Base-by-base conservation (phyloP, 2,113 vertebrate species). In the Varanus komodoensis region DNA sequence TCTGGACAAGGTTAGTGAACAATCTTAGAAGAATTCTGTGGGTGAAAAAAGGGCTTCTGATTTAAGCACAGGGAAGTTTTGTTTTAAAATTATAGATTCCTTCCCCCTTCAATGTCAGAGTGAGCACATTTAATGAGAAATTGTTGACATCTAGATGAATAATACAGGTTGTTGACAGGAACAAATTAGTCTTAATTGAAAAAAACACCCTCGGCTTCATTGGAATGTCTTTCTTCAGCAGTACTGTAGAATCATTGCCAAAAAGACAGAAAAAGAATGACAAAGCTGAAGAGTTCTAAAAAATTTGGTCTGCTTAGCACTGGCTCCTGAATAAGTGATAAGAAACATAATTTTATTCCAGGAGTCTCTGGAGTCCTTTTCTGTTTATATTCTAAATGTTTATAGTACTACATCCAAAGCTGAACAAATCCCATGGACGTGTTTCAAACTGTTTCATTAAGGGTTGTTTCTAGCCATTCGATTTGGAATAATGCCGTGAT, bases 401-500 rank as follows among this genome's bases (percentile, higher is more conserved):
- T 90, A 44, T 21, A 84, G 54, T 3, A 73, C 4, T 74, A 52
- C 80, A 89, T 83, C 6, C 44, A 91, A 89, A 44, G 81, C 9
- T 5, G 9, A 78, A 68, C 88, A 86, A 93, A 87, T 86, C 44
- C 82, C 64, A 14, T 8, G n/a, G n/a, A 27, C 48, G 29, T 67
- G 23, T 64, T 67, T 83, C 38, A 9, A 25, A 50, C 64, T 0
- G 0, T 79, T 71, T 32, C 6, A 38, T 9, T 27, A 57, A 34
- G 7, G 48, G 8, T 19, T 50, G 67, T 69, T 64, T 34, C 27
- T 32, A 54, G 69, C 73, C 29, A 25, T 73, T 38, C 48, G 0
- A 0, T 0, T 85, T 84, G 52, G 27, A 23, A 69, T 68, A 38
- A n/a, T 84, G 3, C 0, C 1, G 71, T 14, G 6, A 44, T 23